Base-by-base conservation (phyloP, 2,113 vertebrate genomes). In the Chloropsis hardwickii region DNA sequence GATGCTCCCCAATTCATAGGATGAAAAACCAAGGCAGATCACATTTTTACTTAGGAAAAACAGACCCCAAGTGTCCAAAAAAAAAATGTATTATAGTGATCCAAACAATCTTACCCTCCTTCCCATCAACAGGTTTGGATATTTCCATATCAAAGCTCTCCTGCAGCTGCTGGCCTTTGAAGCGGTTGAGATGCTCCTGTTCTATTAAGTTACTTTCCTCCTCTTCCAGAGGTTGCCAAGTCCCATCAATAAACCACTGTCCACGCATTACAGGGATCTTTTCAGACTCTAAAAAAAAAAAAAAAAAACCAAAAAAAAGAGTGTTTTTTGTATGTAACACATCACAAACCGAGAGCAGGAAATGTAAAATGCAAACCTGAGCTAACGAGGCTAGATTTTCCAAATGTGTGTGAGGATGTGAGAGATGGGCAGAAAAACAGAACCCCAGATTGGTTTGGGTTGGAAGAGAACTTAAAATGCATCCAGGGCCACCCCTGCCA, bases 161-260 rank as follows among this genome's bases (percentile, higher is more conserved):
- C 66, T 99, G 98, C 97, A 99, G 97, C 80, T 99, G 99, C 50
- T 99, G 99, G 50, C 99, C 99, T 44, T 97, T 98, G 97, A 99
- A 99, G 95, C 98, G 97, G 45, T 61, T 98, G 90, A 99, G 98
- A 93, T 99, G 99, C 95, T 99, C 99, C 89, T 98, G 98, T 77
- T 99, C 99, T 71, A 99, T 99, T 42, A 99, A 98, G 95, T 99
- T 99, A 47, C 99, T 99, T 97, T 99, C 99, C 33, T 99, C 99
- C 93, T 99, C 99, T 84, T 99, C 99, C 64, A 99, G 95, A 8
- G 99, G 99, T 21, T 99, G 98, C 99, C 99, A 99, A 0, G 99
- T 99, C 24, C 99, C 99, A 45, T 99, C 99, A 47, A 99, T 98
- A 94, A 99, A 99, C 99, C 99, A 99, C 96, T 99, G 99, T 7